Conservation (phyloP, 1,140 invertebrate genomes). For the Galleria mellonella region DNA sequence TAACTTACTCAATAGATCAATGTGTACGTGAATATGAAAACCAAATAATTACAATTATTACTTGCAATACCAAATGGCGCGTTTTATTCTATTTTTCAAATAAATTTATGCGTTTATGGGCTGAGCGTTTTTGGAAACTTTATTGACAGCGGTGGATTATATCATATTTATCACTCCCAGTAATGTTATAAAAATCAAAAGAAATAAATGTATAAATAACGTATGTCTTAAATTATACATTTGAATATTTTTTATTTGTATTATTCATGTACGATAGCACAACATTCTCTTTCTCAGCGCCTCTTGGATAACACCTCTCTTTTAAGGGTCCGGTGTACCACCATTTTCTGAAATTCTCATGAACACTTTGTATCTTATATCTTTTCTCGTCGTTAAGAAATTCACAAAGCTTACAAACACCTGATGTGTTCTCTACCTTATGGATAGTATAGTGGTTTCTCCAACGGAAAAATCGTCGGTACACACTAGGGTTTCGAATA, state of each 20-base stretch:
- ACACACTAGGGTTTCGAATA: slow-evolving; percentile 31
- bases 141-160: too few species aligned
- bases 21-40: too few species aligned
- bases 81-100: too few species aligned
- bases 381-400: slow-evolving; percentile 27
- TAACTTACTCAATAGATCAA: too few species aligned
- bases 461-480: slow-evolving; percentile 40
- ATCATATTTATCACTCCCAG: too few species aligned
- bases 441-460: slow-evolving; percentile 36
- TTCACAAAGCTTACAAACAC: slow-evolving; percentile 42
- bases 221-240: not conserved
- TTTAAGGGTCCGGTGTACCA: slow-evolving; percentile 32
- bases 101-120: too few species aligned
- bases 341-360: slow-evolving; percentile 44
- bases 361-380: slow-evolving; percentile 12
- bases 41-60: too few species aligned
- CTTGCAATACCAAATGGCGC: too few species aligned
- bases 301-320: slow-evolving; percentile 31
- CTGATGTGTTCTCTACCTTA: slow-evolving; percentile 16
- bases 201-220: too few species aligned
- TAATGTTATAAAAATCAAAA: too few species aligned
- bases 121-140: too few species aligned
- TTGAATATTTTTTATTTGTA: not conserved
- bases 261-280: slow-evolving; percentile 24
- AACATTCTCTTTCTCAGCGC: slow-evolving; percentile 14